Percentiles rank a stretch among this genome's conserved stretches.
Evolutionary conservation across 2,113 vertebrate species (phyloP).

Genomic region (Hippocampus abdominalis): DNA sequence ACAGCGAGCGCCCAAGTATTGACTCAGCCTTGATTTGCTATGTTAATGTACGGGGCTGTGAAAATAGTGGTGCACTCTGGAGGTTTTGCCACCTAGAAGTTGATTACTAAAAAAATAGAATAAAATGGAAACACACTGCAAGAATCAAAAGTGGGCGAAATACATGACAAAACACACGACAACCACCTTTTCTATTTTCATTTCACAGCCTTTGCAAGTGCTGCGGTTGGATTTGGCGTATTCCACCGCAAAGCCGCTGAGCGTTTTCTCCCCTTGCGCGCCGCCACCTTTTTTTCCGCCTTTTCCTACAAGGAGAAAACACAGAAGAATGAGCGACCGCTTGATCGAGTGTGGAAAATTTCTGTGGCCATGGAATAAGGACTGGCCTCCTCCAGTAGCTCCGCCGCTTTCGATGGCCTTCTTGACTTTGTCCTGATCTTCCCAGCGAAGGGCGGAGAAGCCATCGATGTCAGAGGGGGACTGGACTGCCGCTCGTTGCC

Average conservation of each 20-base stretch:
- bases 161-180: background rate
- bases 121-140: too few relatives aligned
- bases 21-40: too few relatives aligned
- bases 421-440: slow-evolving; percentile 94
- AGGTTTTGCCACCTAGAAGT: too few relatives aligned
- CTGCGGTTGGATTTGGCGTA: slow-evolving; percentile 98
- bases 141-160: too few relatives aligned
- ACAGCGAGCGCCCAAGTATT: too few relatives aligned
- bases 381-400: slow-evolving; percentile 54
- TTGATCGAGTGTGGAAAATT: background rate
- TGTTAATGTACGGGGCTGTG: too few relatives aligned
- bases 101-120: too few relatives aligned
- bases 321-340: background rate
- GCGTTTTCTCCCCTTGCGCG: slow-evolving; percentile 80
- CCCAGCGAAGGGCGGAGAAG: slow-evolving; percentile 89
- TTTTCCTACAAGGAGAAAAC: slow-evolving; percentile 62
- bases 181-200: slow-evolving; percentile 94
- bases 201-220: slow-evolving; percentile 91
- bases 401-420: slow-evolving; percentile 88
- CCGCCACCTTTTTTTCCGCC: slow-evolving; percentile 66
- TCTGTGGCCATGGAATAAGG: background rate
- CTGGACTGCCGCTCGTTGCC: slow-evolving; percentile 82
- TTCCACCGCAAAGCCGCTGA: slow-evolving; percentile 89
- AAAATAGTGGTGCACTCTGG: too few relatives aligned
- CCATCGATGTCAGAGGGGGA: slow-evolving; percentile 80